phyloP scores from a whole-genome alignment of 2,888 invertebrate genomes.

The Phalera bucephala region DNA sequence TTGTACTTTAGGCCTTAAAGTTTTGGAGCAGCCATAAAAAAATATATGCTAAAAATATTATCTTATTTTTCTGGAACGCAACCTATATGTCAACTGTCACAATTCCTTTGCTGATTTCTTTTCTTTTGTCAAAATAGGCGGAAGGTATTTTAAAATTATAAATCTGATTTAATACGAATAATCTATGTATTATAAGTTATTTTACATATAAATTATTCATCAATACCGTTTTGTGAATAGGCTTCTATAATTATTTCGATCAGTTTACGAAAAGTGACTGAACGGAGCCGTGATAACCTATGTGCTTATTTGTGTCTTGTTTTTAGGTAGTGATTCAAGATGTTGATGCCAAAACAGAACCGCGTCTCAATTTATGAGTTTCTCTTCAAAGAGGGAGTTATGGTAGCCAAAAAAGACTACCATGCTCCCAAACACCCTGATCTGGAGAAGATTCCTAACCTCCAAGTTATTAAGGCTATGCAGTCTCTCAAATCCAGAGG shows the following conservation, averaged over 20 bases:
- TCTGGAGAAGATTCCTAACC: slow-evolving; percentile 96
- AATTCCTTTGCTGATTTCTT: slow-evolving; percentile 18
- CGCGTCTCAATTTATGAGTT: slow-evolving; percentile 98
- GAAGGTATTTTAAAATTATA: slow-evolving; percentile 38
- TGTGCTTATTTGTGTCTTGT: slow-evolving; percentile 45
- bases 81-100: slow-evolving; percentile 12
- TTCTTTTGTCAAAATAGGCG: slow-evolving; percentile 50
- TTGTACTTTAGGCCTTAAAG: too few relatives aligned
- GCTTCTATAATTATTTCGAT: slow-evolving; percentile 30
- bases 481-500: slow-evolving; percentile 98
- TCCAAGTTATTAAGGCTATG: slow-evolving; percentile 99
- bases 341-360: slow-evolving; percentile 99
- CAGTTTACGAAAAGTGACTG: slow-evolving; percentile 11
- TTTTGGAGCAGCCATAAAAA: too few relatives aligned
- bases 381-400: slow-evolving; percentile 99
- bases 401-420: slow-evolving; percentile 99
- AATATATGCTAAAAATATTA: neutral
- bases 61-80: neutral
- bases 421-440: slow-evolving; percentile 99
- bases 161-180: slow-evolving; percentile 36
- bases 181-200: slow-evolving; percentile 22
- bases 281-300: slow-evolving; percentile 41
- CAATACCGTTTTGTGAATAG: slow-evolving; percentile 5
- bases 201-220: slow-evolving; percentile 10
- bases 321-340: slow-evolving; percentile 85